Percentiles rank a stretch among this genome's conserved stretches.
These are phyloP conservation scores for Mellilla xanthometata DNA, from an alignment of 2,888 invertebrate genomes.

Conservation along the genomic window DNA sequence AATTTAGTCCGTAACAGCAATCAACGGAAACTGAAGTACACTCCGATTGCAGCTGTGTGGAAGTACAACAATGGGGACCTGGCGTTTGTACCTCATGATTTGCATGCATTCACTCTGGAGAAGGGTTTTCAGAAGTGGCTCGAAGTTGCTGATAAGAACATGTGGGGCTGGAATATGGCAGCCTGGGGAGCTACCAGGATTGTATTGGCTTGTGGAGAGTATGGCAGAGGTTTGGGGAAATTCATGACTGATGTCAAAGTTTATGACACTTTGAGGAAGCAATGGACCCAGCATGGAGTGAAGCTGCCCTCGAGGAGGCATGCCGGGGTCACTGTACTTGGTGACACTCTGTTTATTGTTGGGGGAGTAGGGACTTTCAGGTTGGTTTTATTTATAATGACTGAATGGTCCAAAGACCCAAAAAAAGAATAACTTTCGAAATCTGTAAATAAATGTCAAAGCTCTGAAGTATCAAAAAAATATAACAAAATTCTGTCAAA, in stretches of 20 bases:
- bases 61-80: conserved; percentile 40
- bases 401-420: conserved; percentile 1
- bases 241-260: conserved; percentile 64
- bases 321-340: conserved; percentile 54
- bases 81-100: conserved; percentile 45
- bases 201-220: conserved; percentile 65
- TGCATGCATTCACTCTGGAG: conserved; percentile 51
- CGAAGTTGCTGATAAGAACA: conserved; percentile 57
- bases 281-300: conserved; percentile 63
- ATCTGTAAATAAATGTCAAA: too few species aligned
- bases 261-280: conserved; percentile 57
- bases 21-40: conserved; percentile 42
- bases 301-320: conserved; percentile 59
- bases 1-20: conserved; percentile 49
- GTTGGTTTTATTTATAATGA: conserved; percentile 54
- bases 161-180: conserved; percentile 72
- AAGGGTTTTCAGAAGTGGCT: conserved; percentile 58
- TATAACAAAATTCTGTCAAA: too few species aligned
- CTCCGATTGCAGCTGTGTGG: conserved; percentile 56
- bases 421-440: too few species aligned
- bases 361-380: conserved; percentile 73
- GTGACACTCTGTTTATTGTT: conserved; percentile 56
- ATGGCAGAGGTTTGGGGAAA: conserved; percentile 59
- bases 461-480: too few species aligned
- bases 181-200: conserved; percentile 61